Evolutionary conservation across 2,888 invertebrate genomes (phyloP), one percentile per base, ranked within the genome.

Genomic region (Acleris literana): DNA sequence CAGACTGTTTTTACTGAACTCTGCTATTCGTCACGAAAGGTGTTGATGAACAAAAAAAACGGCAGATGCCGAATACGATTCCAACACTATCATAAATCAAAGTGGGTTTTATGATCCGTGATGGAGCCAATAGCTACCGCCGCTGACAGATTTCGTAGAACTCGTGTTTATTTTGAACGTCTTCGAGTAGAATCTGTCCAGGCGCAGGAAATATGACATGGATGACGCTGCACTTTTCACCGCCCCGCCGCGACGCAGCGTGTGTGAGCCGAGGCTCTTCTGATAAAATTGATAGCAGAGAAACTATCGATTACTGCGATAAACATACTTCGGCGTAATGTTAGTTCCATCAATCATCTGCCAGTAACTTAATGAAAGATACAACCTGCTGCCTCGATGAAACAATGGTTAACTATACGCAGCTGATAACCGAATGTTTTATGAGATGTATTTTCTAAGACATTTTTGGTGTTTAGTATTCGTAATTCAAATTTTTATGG

Each of bases 101-200:
- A 80, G 78, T 77, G 78, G 77, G 76, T 81, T 82, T 84, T 81
- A 78, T 82, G 77, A 72, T 71, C 73, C 76, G 73, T 76, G 80
- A 82, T 82, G 76, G 79, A 71, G 74, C 74, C 81, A 81, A 81
- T 77, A 81, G 84, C 81, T 81, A 82, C 81, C 79, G 82, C 78
- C 78, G 68, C 63, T 79, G 77, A 76, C 74, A 78, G 74, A 80
- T 80, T 87, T 86, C 84, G 74, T 77, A 75, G 83, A 87, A 86
- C 79, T 75, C 70, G 79, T 90, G 84, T 90, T 89, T 90, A 89
- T 88, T 89, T 90, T 83, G 86, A 87, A 85, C 81, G 80, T 84
- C 46, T 86, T 84, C 82, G 83, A 86, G 85, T 83, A 80, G 84
- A 88, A 85, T 80, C 77, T 81, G 76, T 76, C 74, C 78, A 76